Conservation (phyloP, 2,113 vertebrate genomes). For the Tringa solitaria region DNA sequence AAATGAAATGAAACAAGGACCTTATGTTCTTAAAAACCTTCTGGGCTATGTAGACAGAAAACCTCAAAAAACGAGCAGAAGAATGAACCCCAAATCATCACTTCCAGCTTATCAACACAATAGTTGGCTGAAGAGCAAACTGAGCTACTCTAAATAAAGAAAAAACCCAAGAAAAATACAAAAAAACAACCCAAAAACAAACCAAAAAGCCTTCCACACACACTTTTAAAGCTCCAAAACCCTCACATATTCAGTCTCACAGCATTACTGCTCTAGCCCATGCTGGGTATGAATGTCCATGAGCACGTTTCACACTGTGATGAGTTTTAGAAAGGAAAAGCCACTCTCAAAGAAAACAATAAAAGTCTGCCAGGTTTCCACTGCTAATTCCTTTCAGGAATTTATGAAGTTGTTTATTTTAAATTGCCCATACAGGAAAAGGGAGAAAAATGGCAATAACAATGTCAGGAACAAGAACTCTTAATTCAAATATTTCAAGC, state of each 20-base stretch:
- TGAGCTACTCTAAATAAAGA: not conserved
- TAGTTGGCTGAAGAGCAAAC: not conserved
- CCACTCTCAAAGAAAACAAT: constrained; percentile 14
- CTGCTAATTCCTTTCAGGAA: not conserved
- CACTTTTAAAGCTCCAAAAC: not conserved
- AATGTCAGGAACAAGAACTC: constrained; percentile 1
- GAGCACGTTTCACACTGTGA: not conserved
- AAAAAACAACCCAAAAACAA: not conserved
- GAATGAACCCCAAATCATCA: not conserved
- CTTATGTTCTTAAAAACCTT: not conserved
- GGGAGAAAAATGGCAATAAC: not conserved
- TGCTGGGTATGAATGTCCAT: accelerated
- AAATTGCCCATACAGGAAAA: not conserved
- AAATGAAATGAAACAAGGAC: not conserved
- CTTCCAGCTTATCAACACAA: not conserved
- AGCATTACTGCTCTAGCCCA: not conserved
- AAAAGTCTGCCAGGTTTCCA: not conserved
- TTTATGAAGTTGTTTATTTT: constrained; percentile 20
- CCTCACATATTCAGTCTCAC: not conserved
- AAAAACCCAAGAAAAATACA: not conserved
- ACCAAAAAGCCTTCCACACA: not conserved
- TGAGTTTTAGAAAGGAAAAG: constrained; percentile 10
- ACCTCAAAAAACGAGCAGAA: not conserved
- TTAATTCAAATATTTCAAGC: not conserved
- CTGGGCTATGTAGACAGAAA: not conserved